Evolutionary conservation across 2,113 vertebrate species (phyloP).

Genomic region (Brachyhypopomus gauderio): DNA sequence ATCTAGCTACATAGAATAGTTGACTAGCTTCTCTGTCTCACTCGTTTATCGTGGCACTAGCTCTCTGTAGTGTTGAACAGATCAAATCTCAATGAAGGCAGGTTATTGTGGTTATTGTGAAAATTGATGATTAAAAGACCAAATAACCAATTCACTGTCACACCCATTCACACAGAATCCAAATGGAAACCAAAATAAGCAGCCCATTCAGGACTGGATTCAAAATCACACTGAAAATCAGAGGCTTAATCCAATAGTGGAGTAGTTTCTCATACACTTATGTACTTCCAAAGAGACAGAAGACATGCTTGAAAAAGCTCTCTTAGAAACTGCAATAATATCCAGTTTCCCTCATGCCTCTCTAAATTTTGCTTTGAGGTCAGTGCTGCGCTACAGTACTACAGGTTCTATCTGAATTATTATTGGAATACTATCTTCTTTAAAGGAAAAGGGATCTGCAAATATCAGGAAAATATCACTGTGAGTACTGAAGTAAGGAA

Average conservation of each 20-base stretch:
- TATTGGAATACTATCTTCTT: conserved; percentile 33
- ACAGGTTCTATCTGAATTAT: conserved; percentile 13
- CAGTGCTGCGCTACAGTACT: conserved; percentile 28
- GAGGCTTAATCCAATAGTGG: neutral
- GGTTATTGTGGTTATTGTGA: neutral
- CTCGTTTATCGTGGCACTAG: neutral
- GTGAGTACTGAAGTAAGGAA: conserved; percentile 37
- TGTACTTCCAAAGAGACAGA: conserved; percentile 36
- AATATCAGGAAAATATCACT: neutral
- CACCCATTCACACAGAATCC: too few relatives aligned
- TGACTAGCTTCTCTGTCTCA: neutral
- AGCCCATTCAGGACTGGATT: too few relatives aligned
- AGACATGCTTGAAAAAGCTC: conserved; percentile 39
- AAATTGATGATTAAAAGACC: neutral
- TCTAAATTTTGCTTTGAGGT: conserved; percentile 41
- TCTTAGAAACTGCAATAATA: conserved; percentile 40
- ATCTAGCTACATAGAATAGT: neutral
- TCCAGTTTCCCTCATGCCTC: conserved; percentile 29
- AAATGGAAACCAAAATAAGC: too few relatives aligned
- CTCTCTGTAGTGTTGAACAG: neutral
- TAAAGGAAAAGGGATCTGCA: conserved; percentile 29
- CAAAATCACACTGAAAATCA: too few relatives aligned
- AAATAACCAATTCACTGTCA: neutral
- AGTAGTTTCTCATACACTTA: conserved; percentile 31
- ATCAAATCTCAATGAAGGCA: neutral